Percentiles rank a stretch among this genome's conserved stretches.
phyloP scores from a whole-genome alignment of 2,797 vertebrate genomes.

The Peromyscus attwateri region DNA sequence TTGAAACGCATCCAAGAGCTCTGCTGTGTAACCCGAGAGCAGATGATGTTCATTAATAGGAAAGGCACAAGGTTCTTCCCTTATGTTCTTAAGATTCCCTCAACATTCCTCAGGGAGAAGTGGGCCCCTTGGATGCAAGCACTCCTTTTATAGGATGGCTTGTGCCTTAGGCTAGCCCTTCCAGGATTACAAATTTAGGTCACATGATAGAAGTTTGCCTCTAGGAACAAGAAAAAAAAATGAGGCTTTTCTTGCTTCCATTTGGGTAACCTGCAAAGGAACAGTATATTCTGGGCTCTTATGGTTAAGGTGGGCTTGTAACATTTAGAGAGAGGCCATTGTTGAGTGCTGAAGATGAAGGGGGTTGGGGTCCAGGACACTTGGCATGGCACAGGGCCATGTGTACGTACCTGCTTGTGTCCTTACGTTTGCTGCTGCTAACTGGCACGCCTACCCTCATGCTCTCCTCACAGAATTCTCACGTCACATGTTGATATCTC shows the following conservation, averaged over 20 bases:
- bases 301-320: background rate
- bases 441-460: background rate
- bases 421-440: background rate
- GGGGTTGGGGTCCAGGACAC: background rate
- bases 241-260: background rate
- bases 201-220: background rate
- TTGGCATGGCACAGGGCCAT: background rate
- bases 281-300: background rate
- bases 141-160: background rate
- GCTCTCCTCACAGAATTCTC: background rate
- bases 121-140: background rate
- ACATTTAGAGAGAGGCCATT: background rate
- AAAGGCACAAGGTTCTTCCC: conserved; percentile 11
- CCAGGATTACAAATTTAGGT: background rate
- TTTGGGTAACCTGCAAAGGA: background rate
- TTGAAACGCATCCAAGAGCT: conserved; percentile 73
- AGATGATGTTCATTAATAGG: conserved; percentile 27
- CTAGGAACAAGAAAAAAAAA: conserved; percentile 15
- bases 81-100: conserved; percentile 32
- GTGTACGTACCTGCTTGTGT: background rate
- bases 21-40: conserved; percentile 70
- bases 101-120: conserved; percentile 6
- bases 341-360: background rate
- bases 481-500: background rate
- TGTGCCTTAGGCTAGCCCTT: background rate